A percentile compares a stretch with the other conserved stretches of the same genome.
Evolutionary conservation across 2,888 invertebrate genomes (phyloP).

Genomic region (Pocota personata): DNA sequence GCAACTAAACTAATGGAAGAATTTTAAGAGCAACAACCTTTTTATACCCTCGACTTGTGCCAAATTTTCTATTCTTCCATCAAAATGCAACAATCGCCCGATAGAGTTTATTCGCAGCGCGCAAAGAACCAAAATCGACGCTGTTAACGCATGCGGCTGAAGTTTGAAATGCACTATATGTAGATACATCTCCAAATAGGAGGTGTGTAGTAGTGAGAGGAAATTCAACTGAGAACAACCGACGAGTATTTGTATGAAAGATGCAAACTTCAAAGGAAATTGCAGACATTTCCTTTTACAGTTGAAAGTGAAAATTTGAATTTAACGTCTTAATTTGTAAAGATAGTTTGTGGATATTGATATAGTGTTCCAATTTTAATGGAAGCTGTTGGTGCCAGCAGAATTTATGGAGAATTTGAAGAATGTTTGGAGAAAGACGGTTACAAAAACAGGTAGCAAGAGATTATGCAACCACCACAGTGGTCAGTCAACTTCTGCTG

Average conservation of each 20-base stretch:
- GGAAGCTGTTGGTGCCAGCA: background rate
- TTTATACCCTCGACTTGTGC: constrained; percentile 57
- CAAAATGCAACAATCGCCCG: constrained; percentile 41
- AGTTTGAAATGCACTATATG: constrained; percentile 40
- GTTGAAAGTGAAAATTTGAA: constrained; percentile 33
- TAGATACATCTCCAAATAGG: background rate
- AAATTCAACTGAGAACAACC: constrained; percentile 6
- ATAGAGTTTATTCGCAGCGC: constrained; percentile 35
- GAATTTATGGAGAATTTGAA: background rate
- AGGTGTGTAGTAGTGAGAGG: constrained; percentile 21
- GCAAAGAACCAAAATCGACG: constrained; percentile 39
- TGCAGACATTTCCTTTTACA: constrained; percentile 24
- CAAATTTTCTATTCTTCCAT: constrained; percentile 27
- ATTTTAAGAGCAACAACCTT: constrained; percentile 32
- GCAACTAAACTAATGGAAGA: constrained; percentile 65
- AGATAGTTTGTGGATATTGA: too few species aligned
- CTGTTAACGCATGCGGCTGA: constrained; percentile 58
- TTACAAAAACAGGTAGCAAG: background rate
- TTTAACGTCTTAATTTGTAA: background rate
- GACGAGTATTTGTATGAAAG: constrained; percentile 3
- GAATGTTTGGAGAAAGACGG: background rate
- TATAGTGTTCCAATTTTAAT: background rate
- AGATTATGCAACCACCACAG: background rate
- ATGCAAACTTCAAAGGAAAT: constrained; percentile 39
- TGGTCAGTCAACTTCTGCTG: constrained; percentile 1